phyloP scores from a whole-genome alignment of 2,888 invertebrate genomes.

The Ochropleura plecta region DNA sequence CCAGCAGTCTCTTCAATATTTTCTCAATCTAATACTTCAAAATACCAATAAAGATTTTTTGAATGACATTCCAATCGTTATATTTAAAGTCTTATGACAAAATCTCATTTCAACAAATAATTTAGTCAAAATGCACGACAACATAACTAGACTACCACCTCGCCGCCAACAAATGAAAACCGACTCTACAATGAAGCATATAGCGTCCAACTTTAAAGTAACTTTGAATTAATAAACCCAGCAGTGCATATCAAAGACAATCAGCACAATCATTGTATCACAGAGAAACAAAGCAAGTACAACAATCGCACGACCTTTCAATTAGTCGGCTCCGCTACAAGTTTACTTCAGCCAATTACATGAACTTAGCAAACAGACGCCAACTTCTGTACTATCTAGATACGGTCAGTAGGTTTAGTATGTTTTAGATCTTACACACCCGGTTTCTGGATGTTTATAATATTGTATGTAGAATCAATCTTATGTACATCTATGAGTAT shows the following conservation, averaged over 20 bases:
- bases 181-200: not conserved
- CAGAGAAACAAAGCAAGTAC: slow-evolving; percentile 24
- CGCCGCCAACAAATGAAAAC: not conserved
- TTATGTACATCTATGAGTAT: not conserved
- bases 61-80: not conserved
- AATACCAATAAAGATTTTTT: not conserved
- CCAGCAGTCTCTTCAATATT: not conserved
- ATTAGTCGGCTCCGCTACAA: slow-evolving; percentile 29
- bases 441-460: not conserved
- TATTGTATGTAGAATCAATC: not conserved
- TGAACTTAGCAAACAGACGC: slow-evolving; percentile 33
- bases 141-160: not conserved
- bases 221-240: not conserved
- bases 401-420: not conserved
- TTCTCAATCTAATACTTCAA: not conserved
- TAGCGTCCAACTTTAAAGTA: not conserved
- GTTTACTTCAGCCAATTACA: slow-evolving; percentile 40
- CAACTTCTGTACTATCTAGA: slow-evolving; percentile 2
- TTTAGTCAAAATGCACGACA: not conserved
- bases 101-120: not conserved
- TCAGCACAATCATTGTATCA: slow-evolving; percentile 29
- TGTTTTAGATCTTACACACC: not conserved
- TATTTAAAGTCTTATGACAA: not conserved
- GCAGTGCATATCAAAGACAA: slow-evolving; percentile 31
- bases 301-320: slow-evolving; percentile 28